A percentile compares a stretch with the other conserved stretches of the same genome.
Evolutionary conservation across 2,888 invertebrate genomes (phyloP).

Genomic region (Caenorhabditis sinica): DNA sequence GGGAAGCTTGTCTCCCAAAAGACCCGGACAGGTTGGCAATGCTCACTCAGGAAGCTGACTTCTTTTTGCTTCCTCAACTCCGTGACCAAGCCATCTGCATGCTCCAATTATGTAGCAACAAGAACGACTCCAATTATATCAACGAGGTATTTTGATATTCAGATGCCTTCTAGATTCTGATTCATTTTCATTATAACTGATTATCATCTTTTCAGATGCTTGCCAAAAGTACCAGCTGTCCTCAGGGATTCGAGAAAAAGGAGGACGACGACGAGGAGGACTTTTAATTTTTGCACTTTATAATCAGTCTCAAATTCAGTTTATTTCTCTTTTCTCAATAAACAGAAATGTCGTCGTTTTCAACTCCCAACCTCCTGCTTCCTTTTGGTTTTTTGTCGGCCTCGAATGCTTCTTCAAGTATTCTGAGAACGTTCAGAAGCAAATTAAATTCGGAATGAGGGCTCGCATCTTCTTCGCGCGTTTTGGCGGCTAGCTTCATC

Average conservation of each 20-base stretch:
- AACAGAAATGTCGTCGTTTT: background rate
- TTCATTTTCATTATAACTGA: background rate
- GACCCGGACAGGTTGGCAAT: constrained; percentile 81
- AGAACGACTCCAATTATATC: constrained; percentile 67
- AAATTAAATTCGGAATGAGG: constrained; percentile 46
- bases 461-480: constrained; percentile 21
- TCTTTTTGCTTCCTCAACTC: constrained; percentile 77
- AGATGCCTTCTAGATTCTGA: too few relatives aligned
- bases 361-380: background rate
- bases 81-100: constrained; percentile 81
- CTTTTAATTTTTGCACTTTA: constrained; percentile 18
- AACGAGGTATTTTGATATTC: constrained; percentile 66
- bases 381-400: background rate
- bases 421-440: constrained; percentile 42
- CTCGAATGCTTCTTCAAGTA: constrained; percentile 27
- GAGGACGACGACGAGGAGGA: constrained; percentile 59
- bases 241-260: constrained; percentile 77
- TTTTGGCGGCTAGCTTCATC: background rate
- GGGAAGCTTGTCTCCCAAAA: constrained; percentile 83
- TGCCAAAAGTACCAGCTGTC: constrained; percentile 78
- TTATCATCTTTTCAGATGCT: constrained; percentile 71
- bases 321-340: background rate
- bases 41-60: constrained; percentile 81
- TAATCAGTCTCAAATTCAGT: background rate
- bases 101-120: constrained; percentile 79